Evolutionary conservation across 64 coral and sea anemone genomes (phyloP).

Genomic region (Montipora capricornis): DNA sequence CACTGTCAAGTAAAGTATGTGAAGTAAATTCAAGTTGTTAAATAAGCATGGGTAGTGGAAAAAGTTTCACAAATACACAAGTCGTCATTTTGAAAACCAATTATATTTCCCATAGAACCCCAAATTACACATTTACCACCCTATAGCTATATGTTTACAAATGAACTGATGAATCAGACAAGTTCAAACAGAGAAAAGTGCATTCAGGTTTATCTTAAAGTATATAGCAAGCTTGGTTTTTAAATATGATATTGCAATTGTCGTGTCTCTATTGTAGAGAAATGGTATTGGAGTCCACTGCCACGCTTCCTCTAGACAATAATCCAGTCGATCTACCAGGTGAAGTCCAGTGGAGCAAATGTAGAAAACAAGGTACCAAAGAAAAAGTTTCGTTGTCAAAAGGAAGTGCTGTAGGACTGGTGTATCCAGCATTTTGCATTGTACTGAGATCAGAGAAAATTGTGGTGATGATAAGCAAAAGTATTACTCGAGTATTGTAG

Average conservation of each 20-base stretch:
- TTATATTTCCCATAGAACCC: constrained; percentile 58
- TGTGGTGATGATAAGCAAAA: neutral
- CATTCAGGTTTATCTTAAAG: neutral
- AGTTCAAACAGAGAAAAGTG: neutral
- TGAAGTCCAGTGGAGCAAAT: no score
- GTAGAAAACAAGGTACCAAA: neutral
- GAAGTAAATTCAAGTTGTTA: constrained; percentile 19
- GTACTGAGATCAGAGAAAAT: neutral
- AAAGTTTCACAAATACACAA: constrained; percentile 44
- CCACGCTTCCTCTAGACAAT: neutral
- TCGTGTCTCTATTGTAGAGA: neutral
- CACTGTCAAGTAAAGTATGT: neutral
- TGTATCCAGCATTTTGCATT: neutral
- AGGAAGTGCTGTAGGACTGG: neutral
- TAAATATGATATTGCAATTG: neutral
- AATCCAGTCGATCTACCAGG: neutral
- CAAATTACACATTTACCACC: constrained; percentile 62
- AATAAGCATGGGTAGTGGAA: no score
- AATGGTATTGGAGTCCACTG: neutral
- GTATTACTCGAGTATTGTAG: neutral
- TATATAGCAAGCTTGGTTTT: neutral
- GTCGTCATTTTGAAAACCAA: constrained; percentile 66
- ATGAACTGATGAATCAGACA: constrained; percentile 47
- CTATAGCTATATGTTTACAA: constrained; percentile 60
- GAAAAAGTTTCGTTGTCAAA: constrained; percentile 1